phyloP scores from a whole-genome alignment of 2,113 vertebrate species.

The Triplophysa tibetana region DNA sequence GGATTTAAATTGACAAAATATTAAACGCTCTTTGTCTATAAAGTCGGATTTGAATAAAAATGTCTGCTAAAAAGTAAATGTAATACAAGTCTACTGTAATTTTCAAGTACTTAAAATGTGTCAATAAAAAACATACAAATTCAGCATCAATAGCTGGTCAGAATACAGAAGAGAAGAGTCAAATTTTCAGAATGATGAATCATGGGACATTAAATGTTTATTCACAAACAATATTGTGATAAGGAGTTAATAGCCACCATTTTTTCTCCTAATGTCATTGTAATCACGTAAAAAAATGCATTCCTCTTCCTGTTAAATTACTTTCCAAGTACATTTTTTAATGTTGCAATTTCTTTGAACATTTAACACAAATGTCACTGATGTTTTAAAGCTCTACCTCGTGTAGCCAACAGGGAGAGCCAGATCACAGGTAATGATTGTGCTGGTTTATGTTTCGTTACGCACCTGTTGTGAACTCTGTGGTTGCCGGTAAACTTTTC shows the following conservation, averaged over 20 bases:
- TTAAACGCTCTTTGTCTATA: too few species aligned
- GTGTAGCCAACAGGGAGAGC: neutral
- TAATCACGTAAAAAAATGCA: too few species aligned
- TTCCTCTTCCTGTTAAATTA: too few species aligned
- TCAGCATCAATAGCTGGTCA: too few species aligned
- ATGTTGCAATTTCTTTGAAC: too few species aligned
- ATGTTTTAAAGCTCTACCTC: neutral
- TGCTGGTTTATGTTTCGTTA: neutral
- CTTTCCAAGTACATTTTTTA: too few species aligned
- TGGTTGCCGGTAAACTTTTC: conserved; percentile 75
- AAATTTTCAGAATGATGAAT: neutral
- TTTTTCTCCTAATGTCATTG: neutral
- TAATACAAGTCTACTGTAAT: too few species aligned
- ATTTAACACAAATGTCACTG: neutral
- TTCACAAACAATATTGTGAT: neutral
- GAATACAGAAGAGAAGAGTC: neutral
- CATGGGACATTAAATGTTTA: neutral
- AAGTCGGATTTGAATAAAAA: too few species aligned
- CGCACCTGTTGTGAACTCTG: conserved; percentile 86
- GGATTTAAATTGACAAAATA: too few species aligned
- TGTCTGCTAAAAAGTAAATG: too few species aligned
- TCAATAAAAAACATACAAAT: too few species aligned
- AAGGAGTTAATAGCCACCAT: neutral
- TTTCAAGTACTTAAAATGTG: too few species aligned
- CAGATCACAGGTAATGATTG: neutral